Evolutionary conservation across 2,888 invertebrate species (phyloP), one percentile per base, ranked within the genome.

Genomic region (Drosophila affinis): DNA sequence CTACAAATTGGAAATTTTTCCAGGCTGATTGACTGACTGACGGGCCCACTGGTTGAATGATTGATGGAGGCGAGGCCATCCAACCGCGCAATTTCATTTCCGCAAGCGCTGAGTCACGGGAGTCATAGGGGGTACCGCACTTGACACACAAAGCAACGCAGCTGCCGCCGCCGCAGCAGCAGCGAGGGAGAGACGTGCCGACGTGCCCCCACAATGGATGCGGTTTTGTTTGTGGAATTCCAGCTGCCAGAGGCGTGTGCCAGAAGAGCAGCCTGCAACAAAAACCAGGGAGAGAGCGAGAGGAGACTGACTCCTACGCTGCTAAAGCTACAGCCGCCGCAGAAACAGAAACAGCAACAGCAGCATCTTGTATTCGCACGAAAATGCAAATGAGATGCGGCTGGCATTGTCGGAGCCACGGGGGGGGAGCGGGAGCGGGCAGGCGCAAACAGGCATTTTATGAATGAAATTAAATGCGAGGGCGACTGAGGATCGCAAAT

Each of bases 381-480:
- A 68, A 72, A 78, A 69, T 80, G 65, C 17, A 77, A 73, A 72
- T 82, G 69, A 45, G 63, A 39, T 7, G 6, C 39, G 39, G 39
- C 39, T 21, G 21, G 21, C 21, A 21, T 21, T 21, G 21, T 21
- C 21, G 21, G 59, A 45, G 59, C 24, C 24, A 1, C 10, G 55
- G 10, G 46, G 18, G 18, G 14, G 9, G 7, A 6, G 34, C 5
- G 24, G 32, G 46, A 27, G 47, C 17, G 61, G 55, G n/a, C 44
- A 57, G 54, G 53, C 56, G 68, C 58, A 73, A 67, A 71, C 75
- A 71, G 72, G 57, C 69, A 72, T 70, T 79, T 83, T 84, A 83
- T 83, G 83, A 83, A 83, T 83, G 83, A 87, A 87, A 81, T 86
- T 81, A 86, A 80, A 83, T 68, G 77, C 72, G 63, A 86, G 77